phyloP scores from a whole-genome alignment of 2,113 vertebrate species.

The Phalacrocorax pelagicus region DNA sequence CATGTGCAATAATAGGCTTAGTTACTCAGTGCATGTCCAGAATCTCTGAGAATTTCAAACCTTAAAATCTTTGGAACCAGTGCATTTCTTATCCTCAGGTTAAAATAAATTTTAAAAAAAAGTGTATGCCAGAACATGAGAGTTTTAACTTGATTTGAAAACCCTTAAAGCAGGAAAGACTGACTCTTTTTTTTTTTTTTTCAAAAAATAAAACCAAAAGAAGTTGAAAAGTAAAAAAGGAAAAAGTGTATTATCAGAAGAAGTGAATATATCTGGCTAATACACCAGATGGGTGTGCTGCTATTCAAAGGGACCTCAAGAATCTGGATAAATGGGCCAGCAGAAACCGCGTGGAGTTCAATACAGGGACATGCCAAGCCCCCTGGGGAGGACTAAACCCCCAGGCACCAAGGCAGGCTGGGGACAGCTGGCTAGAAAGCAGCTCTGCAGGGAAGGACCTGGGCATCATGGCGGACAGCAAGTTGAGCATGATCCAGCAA shows the following conservation, averaged over 20 bases:
- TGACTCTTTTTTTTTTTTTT: not conserved
- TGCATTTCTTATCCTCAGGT: not conserved
- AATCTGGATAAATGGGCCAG: not conserved
- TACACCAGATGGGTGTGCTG: not conserved
- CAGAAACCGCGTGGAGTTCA: not conserved
- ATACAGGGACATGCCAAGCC: not conserved
- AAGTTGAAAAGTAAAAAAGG: not conserved
- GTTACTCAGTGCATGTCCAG: constrained; percentile 1
- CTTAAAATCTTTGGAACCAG: not conserved
- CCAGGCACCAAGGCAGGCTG: not conserved
- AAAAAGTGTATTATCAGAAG: not conserved
- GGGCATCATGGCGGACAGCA: not conserved
- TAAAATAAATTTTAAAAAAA: not conserved
- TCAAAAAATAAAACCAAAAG: accelerated
- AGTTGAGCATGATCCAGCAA: not conserved
- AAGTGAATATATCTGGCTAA: not conserved
- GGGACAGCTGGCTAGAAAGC: not conserved
- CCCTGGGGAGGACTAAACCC: not conserved
- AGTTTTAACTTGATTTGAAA: not conserved
- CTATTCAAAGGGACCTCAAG: not conserved
- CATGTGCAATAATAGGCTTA: constrained; percentile 24
- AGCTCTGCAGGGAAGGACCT: not conserved
- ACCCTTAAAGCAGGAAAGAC: not conserved
- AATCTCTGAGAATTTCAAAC: constrained; percentile 14
- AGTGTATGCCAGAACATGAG: not conserved